Conservation (phyloP, 37 sponge, comb jelly and placozoan species). For the Haliclona indistincta region DNA sequence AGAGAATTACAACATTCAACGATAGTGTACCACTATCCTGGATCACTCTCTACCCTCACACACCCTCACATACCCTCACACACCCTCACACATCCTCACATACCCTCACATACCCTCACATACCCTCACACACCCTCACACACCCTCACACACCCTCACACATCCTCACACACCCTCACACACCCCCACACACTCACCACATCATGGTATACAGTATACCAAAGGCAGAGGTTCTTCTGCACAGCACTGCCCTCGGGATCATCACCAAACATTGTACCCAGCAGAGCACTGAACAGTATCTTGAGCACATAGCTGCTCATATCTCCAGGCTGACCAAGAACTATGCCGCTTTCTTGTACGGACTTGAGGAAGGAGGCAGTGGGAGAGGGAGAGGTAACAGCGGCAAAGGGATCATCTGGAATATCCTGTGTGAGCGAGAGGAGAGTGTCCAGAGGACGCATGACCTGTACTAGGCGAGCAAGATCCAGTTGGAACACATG, state of each 20-base stretch:
- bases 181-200: slow-evolving; percentile 36
- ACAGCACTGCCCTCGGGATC: not conserved
- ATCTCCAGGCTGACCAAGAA: slow-evolving; percentile 23
- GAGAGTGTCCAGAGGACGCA: slow-evolving; percentile 58
- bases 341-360: not conserved
- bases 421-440: slow-evolving; percentile 19
- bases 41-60: no score
- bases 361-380: not conserved
- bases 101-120: no score
- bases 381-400: not conserved
- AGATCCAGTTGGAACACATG: slow-evolving; percentile 67
- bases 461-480: slow-evolving; percentile 57
- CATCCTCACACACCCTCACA: no score
- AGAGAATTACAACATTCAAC: not conserved
- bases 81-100: no score
- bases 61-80: no score
- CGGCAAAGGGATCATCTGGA: slow-evolving; percentile 19
- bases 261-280: slow-evolving; percentile 4
- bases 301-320: slow-evolving; percentile 48
- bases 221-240: slow-evolving; percentile 31
- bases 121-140: no score
- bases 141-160: no score
- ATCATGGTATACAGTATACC: slow-evolving; percentile 60
- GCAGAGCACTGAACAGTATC: slow-evolving; percentile 62
- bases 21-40: no score